These are phyloP conservation scores for Philonicus albiceps DNA, from an alignment of 2,888 invertebrate genomes.

Conservation along the genomic window DNA sequence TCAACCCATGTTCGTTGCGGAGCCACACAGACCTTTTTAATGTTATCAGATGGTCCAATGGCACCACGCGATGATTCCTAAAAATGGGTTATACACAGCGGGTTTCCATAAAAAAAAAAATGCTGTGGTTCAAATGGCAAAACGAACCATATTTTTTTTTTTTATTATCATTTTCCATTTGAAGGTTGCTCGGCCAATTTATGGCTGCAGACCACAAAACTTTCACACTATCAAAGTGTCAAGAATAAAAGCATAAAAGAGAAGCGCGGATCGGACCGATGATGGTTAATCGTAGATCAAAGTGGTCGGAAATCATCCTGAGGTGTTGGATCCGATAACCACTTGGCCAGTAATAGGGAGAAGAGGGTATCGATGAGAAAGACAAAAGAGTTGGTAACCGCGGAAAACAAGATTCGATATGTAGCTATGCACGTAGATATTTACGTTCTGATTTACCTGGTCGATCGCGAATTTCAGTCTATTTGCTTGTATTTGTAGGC, in stretches of 20 bases:
- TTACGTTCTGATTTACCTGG: background rate
- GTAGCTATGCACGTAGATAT: background rate
- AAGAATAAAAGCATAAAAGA: slow-evolving; percentile 27
- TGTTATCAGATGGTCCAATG: slow-evolving; percentile 13
- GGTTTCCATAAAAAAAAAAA: background rate
- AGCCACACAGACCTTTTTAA: slow-evolving; percentile 10
- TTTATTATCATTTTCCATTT: background rate
- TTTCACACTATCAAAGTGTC: slow-evolving; percentile 24
- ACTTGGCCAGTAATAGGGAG: slow-evolving; percentile 15
- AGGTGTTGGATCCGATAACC: slow-evolving; percentile 40
- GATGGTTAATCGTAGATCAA: slow-evolving; percentile 41
- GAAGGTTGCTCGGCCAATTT: slow-evolving; percentile 3
- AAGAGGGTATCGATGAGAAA: slow-evolving; percentile 5
- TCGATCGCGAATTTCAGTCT: slow-evolving; percentile 19
- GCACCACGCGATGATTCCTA: background rate
- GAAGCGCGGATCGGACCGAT: slow-evolving; percentile 9
- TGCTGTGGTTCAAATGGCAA: slow-evolving; percentile 2
- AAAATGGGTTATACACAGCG: slow-evolving; percentile 13
- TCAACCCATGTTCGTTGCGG: background rate
- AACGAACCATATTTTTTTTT: slow-evolving; percentile 2
- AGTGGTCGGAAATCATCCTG: slow-evolving; percentile 39
- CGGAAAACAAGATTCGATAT: slow-evolving; percentile 30
- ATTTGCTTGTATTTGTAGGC: slow-evolving; percentile 30
- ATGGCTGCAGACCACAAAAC: slow-evolving; percentile 12
- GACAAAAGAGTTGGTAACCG: slow-evolving; percentile 35